Conservation (phyloP, 2,113 vertebrate genomes). For the Cephalopterus ornatus region DNA sequence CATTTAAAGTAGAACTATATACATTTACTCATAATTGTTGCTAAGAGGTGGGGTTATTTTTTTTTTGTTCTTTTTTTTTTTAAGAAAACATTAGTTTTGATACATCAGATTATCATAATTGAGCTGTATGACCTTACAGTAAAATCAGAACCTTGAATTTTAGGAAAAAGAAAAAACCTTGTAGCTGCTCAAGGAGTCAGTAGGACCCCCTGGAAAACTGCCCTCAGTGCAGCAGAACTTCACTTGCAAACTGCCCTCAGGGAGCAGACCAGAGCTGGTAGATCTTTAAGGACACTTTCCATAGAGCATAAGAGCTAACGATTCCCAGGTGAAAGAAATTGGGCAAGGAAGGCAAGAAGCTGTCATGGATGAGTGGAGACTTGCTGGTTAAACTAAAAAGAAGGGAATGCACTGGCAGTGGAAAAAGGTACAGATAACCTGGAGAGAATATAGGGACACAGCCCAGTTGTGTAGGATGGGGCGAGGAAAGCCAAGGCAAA, state of each 20-base stretch:
- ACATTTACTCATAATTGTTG: neutral
- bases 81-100: neutral
- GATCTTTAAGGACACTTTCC: neutral
- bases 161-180: neutral
- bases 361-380: neutral
- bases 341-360: neutral
- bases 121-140: neutral
- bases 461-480: neutral
- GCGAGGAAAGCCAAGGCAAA: neutral
- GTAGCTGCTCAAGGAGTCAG: neutral
- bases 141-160: neutral
- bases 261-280: neutral
- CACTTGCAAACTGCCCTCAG: neutral
- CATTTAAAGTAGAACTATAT: neutral
- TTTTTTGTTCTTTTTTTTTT: neutral
- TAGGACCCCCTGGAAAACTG: neutral
- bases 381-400: neutral
- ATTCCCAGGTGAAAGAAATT: neutral
- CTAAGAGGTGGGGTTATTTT: neutral
- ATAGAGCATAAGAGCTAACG: neutral
- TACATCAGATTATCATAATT: neutral
- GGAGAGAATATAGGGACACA: neutral
- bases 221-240: neutral
- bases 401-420: neutral
- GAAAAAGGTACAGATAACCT: neutral